Percentiles rank a stretch among this genome's conserved stretches.
These are phyloP conservation scores for Diplazon laetatorius DNA, from an alignment of 2,888 invertebrate species.

Conservation along the genomic window DNA sequence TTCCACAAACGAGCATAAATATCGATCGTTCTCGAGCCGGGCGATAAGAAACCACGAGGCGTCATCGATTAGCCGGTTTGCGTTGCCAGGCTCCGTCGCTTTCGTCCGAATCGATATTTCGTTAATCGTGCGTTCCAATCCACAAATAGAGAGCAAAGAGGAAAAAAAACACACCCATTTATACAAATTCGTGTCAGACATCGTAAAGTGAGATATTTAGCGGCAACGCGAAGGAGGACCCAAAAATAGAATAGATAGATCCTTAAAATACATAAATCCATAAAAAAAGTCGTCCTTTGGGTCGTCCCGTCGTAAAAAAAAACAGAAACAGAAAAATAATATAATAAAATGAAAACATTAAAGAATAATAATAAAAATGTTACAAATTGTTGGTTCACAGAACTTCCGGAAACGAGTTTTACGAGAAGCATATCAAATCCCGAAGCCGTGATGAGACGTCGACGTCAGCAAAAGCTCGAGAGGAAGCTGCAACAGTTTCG, in stretches of 20 bases:
- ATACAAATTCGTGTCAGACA: slow-evolving; percentile 22
- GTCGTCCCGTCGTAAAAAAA: not conserved
- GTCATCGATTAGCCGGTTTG: slow-evolving; percentile 75
- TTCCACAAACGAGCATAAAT: slow-evolving; percentile 13
- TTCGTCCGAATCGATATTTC: slow-evolving; percentile 72
- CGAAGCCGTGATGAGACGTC: slow-evolving; percentile 98
- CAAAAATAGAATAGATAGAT: too few relatives aligned
- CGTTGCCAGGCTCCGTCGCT: slow-evolving; percentile 76
- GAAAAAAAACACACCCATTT: too few relatives aligned
- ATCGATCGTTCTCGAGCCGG: slow-evolving; percentile 10
- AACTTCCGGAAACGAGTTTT: slow-evolving; percentile 98
- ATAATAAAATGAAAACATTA: not conserved
- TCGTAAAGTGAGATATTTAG: too few relatives aligned
- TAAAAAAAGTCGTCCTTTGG: too few relatives aligned
- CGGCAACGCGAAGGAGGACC: too few relatives aligned
- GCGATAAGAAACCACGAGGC: slow-evolving; percentile 55
- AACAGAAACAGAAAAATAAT: not conserved
- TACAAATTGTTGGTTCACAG: too few relatives aligned
- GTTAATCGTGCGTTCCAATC: slow-evolving; percentile 69
- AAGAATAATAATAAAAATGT: too few relatives aligned
- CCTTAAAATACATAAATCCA: too few relatives aligned
- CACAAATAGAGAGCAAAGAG: slow-evolving; percentile 38
- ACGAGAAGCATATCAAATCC: slow-evolving; percentile 99
- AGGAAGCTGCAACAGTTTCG: slow-evolving; percentile 97
- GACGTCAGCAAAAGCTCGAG: slow-evolving; percentile 98